These are phyloP conservation scores for Pseudoips prasinana DNA, from an alignment of 2,888 invertebrate species.

Conservation along the genomic window DNA sequence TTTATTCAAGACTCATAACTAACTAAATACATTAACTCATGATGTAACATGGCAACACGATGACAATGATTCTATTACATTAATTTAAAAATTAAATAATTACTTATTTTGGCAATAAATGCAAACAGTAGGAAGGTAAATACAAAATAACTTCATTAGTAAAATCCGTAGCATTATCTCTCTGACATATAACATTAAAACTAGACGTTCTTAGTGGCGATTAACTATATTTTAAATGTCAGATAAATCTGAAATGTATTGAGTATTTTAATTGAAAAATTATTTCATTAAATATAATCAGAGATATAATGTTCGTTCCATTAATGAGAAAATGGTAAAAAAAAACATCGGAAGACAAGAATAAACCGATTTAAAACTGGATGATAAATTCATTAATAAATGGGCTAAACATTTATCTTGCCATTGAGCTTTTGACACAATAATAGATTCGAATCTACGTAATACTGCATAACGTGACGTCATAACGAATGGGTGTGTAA, in stretches of 20 bases:
- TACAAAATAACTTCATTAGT: slow-evolving; percentile 22
- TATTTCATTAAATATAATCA: slow-evolving; percentile 10
- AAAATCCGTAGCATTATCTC: slow-evolving; percentile 28
- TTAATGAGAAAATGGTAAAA: slow-evolving; percentile 20
- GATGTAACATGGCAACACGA: slow-evolving; percentile 51
- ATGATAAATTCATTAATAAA: slow-evolving; percentile 14
- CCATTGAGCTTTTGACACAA: slow-evolving; percentile 74
- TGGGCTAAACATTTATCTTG: slow-evolving; percentile 27
- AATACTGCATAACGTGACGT: slow-evolving; percentile 52
- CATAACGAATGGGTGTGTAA: slow-evolving; percentile 29
- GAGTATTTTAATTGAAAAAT: slow-evolving; percentile 18
- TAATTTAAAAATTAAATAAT: slow-evolving; percentile 30
- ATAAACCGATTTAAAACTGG: slow-evolving; percentile 23
- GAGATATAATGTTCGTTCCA: slow-evolving; percentile 24
- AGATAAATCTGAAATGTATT: slow-evolving; percentile 14
- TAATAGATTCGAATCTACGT: slow-evolving; percentile 57
- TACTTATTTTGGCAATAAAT: slow-evolving; percentile 37
- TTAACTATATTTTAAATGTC: slow-evolving; percentile 14
- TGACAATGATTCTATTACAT: slow-evolving; percentile 37
- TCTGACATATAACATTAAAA: slow-evolving; percentile 18
- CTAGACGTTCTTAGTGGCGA: slow-evolving; percentile 18
- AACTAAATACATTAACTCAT: slow-evolving; percentile 30
- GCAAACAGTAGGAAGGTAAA: slow-evolving; percentile 30
- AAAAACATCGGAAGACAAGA: slow-evolving; percentile 47
- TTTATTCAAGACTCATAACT: slow-evolving; percentile 30